Evolutionary conservation across 1,140 invertebrate species (phyloP), one percentile per base, ranked within the genome.

Genomic region (Aradophagus sp.): DNA sequence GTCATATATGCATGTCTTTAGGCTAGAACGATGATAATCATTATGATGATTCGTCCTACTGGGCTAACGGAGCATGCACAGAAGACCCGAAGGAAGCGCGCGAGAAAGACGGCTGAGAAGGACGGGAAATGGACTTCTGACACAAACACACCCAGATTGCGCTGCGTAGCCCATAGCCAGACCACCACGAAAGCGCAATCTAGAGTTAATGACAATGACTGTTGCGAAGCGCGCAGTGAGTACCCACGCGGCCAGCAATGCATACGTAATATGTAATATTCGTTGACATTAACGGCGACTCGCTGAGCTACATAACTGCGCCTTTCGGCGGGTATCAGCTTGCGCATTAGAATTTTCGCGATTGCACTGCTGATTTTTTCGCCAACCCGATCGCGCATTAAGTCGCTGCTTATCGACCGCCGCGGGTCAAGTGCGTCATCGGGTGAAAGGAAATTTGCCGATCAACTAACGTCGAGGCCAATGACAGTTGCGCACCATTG

Each of bases 1-100:
- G 68, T 65, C 68, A 61, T 66, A 66, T 32, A 48, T 65, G 68
- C 68, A 61, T 71, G 68, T 71, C 53, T 71, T 52, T 53, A 31
- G 59, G 58, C 67, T 62, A 58, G 38, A 38, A 32, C 14, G 56
- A 62, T 59, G 59, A 71, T 52, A 56, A 59, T 65, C 52, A 53
- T 68, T 68, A 70, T 58, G 58, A 58, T 52, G 36, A 58, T 62
- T 70, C 52, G 67, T 38, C 58, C 67, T 70, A 42, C 58, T 34
- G 58, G 50, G 29, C 31, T 70, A 70, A 63, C 67, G 45, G 67
- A 50, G 31, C 44, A 20, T 52, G 50, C 35, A 16, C 23, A 5
- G 20, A 15, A 47, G 36, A 36, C 13, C 34, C 39, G 5, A 23
- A 32, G 62, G 32, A 44, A 38, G 56, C 35, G 35, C 23, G 48